phyloP scores from a whole-genome alignment of 2,888 invertebrate species.

The Taphrorychus bicolor region DNA sequence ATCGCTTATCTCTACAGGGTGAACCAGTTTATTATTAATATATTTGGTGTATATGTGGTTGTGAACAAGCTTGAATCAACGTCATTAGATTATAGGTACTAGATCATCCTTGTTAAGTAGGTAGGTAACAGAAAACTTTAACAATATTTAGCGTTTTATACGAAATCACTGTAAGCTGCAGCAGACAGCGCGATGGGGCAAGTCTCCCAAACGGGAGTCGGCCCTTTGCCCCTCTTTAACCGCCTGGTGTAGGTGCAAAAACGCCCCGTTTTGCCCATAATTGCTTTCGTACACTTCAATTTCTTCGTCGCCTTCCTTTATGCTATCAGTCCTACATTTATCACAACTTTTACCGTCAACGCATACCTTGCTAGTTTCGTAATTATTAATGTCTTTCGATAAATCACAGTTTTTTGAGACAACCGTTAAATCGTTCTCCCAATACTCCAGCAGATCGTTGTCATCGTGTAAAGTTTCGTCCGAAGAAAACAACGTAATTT shows the following conservation, averaged over 20 bases:
- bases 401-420: slow-evolving; percentile 27
- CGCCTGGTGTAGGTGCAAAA: slow-evolving; percentile 54
- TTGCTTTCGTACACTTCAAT: slow-evolving; percentile 56
- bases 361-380: slow-evolving; percentile 14
- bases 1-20: not conserved
- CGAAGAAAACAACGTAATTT: slow-evolving; percentile 45
- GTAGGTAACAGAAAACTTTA: slow-evolving; percentile 31
- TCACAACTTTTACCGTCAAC: slow-evolving; percentile 27
- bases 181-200: slow-evolving; percentile 58
- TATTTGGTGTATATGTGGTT: not conserved
- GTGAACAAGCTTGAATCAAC: not conserved
- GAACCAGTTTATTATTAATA: not conserved
- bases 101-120: not conserved
- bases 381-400: slow-evolving; percentile 12
- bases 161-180: slow-evolving; percentile 51
- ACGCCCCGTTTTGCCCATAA: slow-evolving; percentile 58
- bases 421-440: slow-evolving; percentile 55
- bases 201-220: slow-evolving; percentile 50
- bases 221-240: slow-evolving; percentile 43
- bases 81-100: not conserved
- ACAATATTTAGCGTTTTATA: too few species aligned
- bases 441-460: slow-evolving; percentile 61
- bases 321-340: slow-evolving; percentile 29
- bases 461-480: slow-evolving; percentile 57
- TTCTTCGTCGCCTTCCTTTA: slow-evolving; percentile 50